phyloP scores from a whole-genome alignment of 2,113 vertebrate genomes.

The Meleagris gallopavo region DNA sequence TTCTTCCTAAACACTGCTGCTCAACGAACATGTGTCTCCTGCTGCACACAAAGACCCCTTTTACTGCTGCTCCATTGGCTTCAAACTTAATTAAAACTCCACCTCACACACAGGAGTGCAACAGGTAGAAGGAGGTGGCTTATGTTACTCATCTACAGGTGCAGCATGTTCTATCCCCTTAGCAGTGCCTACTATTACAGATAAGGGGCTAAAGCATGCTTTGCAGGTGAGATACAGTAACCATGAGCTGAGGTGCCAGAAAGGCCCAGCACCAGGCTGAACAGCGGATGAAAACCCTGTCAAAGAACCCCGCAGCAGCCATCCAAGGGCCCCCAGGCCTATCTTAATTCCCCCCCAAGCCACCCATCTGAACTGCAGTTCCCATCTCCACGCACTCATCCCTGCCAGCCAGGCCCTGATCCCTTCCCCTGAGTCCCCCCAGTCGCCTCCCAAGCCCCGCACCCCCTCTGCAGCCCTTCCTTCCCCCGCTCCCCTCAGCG shows the following conservation, averaged over 20 bases:
- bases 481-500: too few species aligned
- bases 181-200: too few species aligned
- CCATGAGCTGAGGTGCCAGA: neutral
- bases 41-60: neutral
- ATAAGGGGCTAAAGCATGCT: neutral
- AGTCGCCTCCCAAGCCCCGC: too few species aligned
- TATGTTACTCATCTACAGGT: neutral
- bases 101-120: neutral
- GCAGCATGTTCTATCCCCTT: neutral
- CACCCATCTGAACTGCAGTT: neutral
- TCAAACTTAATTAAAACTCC: neutral
- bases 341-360: fast-evolving
- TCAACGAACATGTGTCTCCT: neutral
- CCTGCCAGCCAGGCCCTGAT: neutral
- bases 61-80: neutral
- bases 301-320: neutral
- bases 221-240: fast-evolving
- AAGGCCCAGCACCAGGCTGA: neutral
- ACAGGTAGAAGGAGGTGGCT: neutral
- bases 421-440: neutral
- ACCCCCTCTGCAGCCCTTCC: fast-evolving
- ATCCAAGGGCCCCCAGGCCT: neutral
- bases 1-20: neutral
- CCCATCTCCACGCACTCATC: neutral
- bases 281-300: fast-evolving